Evolutionary conservation across 2,113 vertebrate genomes (phyloP), one percentile per base, ranked within the genome.

Genomic region (Narcine bancroftii): DNA sequence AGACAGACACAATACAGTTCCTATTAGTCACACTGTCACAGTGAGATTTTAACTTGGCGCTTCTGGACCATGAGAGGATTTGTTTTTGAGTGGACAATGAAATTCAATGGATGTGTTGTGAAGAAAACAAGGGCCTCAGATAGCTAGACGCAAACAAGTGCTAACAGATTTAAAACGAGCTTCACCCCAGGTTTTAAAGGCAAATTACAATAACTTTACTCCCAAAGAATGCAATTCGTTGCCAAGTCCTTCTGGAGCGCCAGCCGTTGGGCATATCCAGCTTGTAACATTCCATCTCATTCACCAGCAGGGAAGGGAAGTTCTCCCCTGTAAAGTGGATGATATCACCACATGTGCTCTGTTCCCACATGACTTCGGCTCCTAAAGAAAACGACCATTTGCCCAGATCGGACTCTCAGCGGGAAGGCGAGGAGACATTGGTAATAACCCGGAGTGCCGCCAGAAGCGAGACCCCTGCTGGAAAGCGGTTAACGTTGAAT

Each of bases 301-400:
- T 69, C 89, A 19, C 24, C 89, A 71, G 63, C 36, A 29, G 89
- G 63, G 24, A 26, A 69, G 66, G 39, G 65, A 24, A 42, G 17
- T 39, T 42, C 56, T 65, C 56, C 85, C 66, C n/a, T 29, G 24
- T 91, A 47, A 24, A 69, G 39, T 69, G 63, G 87, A 45, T 45
- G 60, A 69, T 36, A 91, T 91, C 87, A 69, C 89, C 42, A n/a
- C n/a, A 65, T 39, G 89, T 71, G 10, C 65, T 45, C 89, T 91
- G 63, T 45, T 91, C 24, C 89, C 60, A 26, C 89, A 5, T n/a
- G 42, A 45, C 39, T 69, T 33, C 47, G 24, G 89, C 65, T 91
- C 63, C 39, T 33, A 33, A 71, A 15, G 29, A 69, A 71, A 91
- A 13, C 89, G 26, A 26, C 42, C 21, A 13, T 45, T 66, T 39